phyloP scores from a whole-genome alignment of 2,888 invertebrate species.

The Idaea straminata region DNA sequence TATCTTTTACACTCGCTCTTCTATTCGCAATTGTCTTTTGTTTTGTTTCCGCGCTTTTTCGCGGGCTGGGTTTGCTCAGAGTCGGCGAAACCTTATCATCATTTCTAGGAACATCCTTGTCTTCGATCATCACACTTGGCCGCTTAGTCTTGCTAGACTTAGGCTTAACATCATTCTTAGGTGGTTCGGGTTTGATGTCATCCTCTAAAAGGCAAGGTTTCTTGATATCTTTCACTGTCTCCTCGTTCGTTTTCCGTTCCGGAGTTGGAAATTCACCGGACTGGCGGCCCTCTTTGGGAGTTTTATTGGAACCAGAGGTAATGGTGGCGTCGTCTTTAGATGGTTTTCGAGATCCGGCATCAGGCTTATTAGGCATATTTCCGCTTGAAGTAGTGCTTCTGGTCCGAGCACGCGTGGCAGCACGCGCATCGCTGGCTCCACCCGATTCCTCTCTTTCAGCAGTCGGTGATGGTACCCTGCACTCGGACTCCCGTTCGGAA shows the following conservation, averaged over 20 bases:
- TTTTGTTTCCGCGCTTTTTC: conserved; percentile 48
- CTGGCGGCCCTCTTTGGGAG: conserved; percentile 81
- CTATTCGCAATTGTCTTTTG: conserved; percentile 41
- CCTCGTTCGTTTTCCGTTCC: conserved; percentile 83
- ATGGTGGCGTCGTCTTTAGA: conserved; percentile 61
- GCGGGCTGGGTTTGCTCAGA: conserved; percentile 47
- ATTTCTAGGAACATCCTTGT: conserved; percentile 32
- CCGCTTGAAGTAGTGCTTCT: conserved; percentile 84
- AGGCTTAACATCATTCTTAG: conserved; percentile 47
- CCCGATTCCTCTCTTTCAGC: conserved; percentile 88
- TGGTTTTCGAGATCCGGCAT: conserved; percentile 76
- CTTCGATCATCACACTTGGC: conserved; percentile 55
- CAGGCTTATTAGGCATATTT: conserved; percentile 82
- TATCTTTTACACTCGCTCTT: conserved; percentile 36
- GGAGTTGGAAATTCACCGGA: conserved; percentile 80
- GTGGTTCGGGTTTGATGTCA: conserved; percentile 47
- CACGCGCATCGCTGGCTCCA: conserved; percentile 67
- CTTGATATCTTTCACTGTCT: conserved; percentile 68
- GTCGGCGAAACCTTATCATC: conserved; percentile 33
- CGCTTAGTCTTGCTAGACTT: conserved; percentile 35
- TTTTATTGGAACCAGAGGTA: conserved; percentile 65
- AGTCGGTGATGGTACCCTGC: conserved; percentile 85
- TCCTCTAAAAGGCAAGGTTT: conserved; percentile 36
- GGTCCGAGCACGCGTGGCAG: conserved; percentile 83
- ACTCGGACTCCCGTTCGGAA: conserved; percentile 89